Evolutionary conservation across 1,140 invertebrate genomes (phyloP).

Genomic region (Zaprionus vittiger): DNA sequence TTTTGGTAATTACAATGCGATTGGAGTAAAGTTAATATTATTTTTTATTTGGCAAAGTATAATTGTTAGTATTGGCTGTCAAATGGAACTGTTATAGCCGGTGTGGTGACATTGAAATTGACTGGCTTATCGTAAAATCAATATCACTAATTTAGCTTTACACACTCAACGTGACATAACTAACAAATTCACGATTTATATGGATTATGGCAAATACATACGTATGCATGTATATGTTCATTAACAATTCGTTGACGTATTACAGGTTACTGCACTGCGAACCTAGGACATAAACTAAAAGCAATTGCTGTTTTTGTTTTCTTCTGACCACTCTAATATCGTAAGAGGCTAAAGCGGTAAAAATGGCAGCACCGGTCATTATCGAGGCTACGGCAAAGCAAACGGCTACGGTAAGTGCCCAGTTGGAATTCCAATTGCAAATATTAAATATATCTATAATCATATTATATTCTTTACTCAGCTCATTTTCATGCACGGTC

Average conservation of each 20-base stretch:
- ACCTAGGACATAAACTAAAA: background rate
- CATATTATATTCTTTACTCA: conserved; percentile 67
- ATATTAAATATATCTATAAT: background rate
- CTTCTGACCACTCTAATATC: background rate
- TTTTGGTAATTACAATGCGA: conserved; percentile 4
- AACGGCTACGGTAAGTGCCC: conserved; percentile 89
- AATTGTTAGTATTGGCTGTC: background rate
- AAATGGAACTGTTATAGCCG: conserved; percentile 1
- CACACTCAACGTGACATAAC: conserved; percentile 57
- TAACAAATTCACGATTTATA: conserved; percentile 24
- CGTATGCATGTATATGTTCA: no score
- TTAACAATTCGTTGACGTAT: conserved; percentile 3
- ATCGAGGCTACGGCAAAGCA: conserved; percentile 91
- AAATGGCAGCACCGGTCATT: conserved; percentile 89
- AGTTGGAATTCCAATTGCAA: background rate
- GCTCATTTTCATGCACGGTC: conserved; percentile 89
- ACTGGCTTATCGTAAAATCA: conserved; percentile 63
- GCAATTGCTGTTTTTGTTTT: conserved; percentile 10
- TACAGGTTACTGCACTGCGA: background rate
- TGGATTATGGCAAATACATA: background rate
- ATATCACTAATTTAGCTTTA: conserved; percentile 74
- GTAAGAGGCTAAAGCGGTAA: conserved; percentile 60
- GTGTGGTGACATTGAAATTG: conserved; percentile 30
- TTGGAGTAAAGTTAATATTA: background rate
- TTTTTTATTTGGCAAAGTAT: background rate